A percentile compares a stretch with the other conserved stretches of the same genome.
These are phyloP conservation scores for Odontomachus brunneus DNA, from an alignment of 1,140 invertebrate genomes.

Conservation along the genomic window DNA sequence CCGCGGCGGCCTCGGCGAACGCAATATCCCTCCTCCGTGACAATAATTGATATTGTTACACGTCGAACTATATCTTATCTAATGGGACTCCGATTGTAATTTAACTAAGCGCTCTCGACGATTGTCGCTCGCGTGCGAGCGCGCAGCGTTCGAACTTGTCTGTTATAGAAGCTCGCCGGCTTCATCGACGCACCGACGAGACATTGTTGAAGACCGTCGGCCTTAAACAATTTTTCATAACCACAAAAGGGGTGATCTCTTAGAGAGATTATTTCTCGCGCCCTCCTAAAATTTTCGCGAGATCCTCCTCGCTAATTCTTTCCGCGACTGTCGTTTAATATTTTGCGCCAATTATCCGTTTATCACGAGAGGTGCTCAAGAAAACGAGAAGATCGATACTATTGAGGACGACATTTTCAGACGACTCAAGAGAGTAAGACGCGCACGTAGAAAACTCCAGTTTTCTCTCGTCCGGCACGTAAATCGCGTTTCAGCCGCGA, in stretches of 20 bases:
- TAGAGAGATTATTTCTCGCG: no score
- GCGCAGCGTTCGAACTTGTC: neutral
- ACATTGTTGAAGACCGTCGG: no score
- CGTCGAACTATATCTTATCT: neutral
- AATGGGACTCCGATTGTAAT: slow-evolving; percentile 11
- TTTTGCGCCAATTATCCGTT: no score
- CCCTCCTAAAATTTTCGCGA: no score
- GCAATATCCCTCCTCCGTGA: slow-evolving; percentile 17
- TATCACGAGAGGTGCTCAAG: no score
- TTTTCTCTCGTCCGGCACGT: slow-evolving; percentile 25
- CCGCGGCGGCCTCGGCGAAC: neutral
- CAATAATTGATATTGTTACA: slow-evolving; percentile 52
- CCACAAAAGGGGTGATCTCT: no score
- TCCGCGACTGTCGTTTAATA: no score
- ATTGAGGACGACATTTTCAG: neutral
- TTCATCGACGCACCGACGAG: no score
- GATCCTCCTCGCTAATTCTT: no score
- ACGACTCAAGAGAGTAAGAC: no score
- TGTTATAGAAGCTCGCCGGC: neutral
- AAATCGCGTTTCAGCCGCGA: slow-evolving; percentile 37
- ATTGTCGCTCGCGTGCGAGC: neutral
- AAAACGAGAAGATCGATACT: neutral
- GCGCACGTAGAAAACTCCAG: neutral
- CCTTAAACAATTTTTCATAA: no score
- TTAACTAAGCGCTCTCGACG: neutral